Evolutionary conservation across 2,888 invertebrate genomes (phyloP), one percentile per base, ranked within the genome.

Genomic region (Clitarchus hookeri): DNA sequence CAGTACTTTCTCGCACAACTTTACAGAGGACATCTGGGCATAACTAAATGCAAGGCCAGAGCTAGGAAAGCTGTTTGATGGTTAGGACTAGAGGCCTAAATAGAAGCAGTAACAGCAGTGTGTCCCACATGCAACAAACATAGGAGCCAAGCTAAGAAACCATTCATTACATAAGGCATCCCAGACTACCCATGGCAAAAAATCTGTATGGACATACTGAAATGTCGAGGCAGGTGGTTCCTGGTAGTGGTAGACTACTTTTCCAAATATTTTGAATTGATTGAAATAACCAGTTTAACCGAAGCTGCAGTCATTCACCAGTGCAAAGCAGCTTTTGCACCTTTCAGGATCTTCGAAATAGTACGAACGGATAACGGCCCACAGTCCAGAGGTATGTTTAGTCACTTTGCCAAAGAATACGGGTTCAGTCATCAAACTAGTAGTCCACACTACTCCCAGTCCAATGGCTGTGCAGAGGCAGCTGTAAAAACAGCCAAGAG

Each of bases 341-440:
- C 11, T 23, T 65, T 65, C 19, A 16, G 65, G 23, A 23, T 65
- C n/a, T n/a, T n/a, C n/a, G n/a, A n/a, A n/a, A n/a, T n/a, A n/a
- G n/a, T n/a, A n/a, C n/a, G n/a, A n/a, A n/a, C n/a, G n/a, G n/a
- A n/a, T n/a, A n/a, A n/a, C n/a, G n/a, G n/a, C n/a, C n/a, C n/a
- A n/a, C n/a, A n/a, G n/a, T n/a, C n/a, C n/a, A n/a, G n/a, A n/a
- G n/a, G n/a, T n/a, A n/a, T n/a, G n/a, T n/a, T n/a, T n/a, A n/a
- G n/a, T n/a, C n/a, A n/a, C n/a, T n/a, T n/a, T n/a, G n/a, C n/a
- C n/a, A n/a, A n/a, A n/a, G n/a, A n/a, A n/a, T n/a, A n/a, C n/a
- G n/a, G n/a, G n/a, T n/a, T n/a, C n/a, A n/a, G n/a, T n/a, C n/a
- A 65, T 23, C 65, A 65, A 65, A 65, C 65, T 65, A 65, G 65